Base-by-base conservation (phyloP, 2,113 vertebrate species). In the Hydrolagus affinis region DNA sequence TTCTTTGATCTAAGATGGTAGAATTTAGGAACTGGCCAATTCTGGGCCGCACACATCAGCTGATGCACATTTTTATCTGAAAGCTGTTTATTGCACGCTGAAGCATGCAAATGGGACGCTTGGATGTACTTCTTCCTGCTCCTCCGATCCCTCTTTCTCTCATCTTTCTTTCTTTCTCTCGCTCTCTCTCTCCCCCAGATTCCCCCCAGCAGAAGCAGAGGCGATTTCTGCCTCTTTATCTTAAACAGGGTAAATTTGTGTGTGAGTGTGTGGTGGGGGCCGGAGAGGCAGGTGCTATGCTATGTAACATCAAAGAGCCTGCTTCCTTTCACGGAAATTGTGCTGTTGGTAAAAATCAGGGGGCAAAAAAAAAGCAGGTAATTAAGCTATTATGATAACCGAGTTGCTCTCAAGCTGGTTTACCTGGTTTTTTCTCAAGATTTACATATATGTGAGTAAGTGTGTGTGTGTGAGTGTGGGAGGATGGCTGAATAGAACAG, bases 21-120 rank as follows among this genome's bases (percentile, higher is more conserved):
- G 85, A 70, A 70, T 87, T 89, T 89, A 86, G 85, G 85, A 85
- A 70, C 32, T 86, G 86, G 88, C 86, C 88, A 3, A 9, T 85
- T 14, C 28, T 17, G 70, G 70, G 78, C 56, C 17, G 87, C 25
- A 28, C 7, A 86, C 80, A 87, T 86, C 89, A 89, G 86, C 73
- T 85, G 86, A 86, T 77, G 74, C 2, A 76, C 19, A 85, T 88
- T 85, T 44, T 85, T 88, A 73, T 80, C 66, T 28, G 86, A 75
- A 86, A 88, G 85, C 87, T 62, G 72, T 85, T 89, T 86, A 75
- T 69, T 85, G 86, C 1, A 83, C 86, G 87, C 78, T 0, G 0
- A 87, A 71, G 0, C 72, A 70, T 4, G 0, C 62, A 85, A 28
- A 4, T 86, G 85, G 12, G 76, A 85, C 0, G 0, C 77, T 14